Evolutionary conservation across 1,140 invertebrate species (phyloP), one percentile per base, ranked within the genome.

Genomic region (Sycophila sp.): DNA sequence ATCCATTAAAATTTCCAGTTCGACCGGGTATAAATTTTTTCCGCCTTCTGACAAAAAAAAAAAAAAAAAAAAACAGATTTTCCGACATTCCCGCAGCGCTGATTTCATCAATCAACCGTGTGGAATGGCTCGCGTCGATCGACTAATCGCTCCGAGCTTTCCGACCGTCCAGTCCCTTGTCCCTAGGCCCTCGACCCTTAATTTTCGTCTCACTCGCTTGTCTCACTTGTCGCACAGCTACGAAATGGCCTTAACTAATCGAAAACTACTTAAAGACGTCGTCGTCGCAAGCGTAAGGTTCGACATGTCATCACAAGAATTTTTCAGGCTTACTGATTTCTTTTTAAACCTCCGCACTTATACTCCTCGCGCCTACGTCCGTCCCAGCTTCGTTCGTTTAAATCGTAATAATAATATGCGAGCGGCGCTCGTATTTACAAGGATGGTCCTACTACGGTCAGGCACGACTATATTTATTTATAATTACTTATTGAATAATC

Each of bases 391-490:
- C 22, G 19, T 51, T 24, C 13, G 15, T 53, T 53, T 28, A 53
- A 28, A 53, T 47, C 42, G 42, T 47, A 36, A 38, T 59, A 59
- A 40, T 63, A 63, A 65, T 67, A 67, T 58, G 68, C 68, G 68
- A 70, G 60, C 59, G 19, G 55, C 59, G 34, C 58, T 63, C 68
- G 38, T 65, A 71, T 71, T 49, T 71, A 71, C 63, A 71, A 65
- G 69, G 69, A 60, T 71, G 69, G 69, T 71, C 69, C 69, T 71
- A 71, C 69, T 71, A 71, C 55, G 36, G 56, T 71, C 63, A 71
- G 69, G 69, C 69, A 71, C 69, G 64, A 71, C 69, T 71, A 62
- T 66, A 71, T 71, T n/a, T n/a, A n/a, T n/a, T n/a, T 63, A 64
- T 71, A 64, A 34, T 64, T 65, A 64, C 19, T 64, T 64, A 69